Evolutionary conservation across 2,797 vertebrate species (phyloP), one percentile per base, ranked within the genome.

Genomic region (Cyprinodon diabolis): DNA sequence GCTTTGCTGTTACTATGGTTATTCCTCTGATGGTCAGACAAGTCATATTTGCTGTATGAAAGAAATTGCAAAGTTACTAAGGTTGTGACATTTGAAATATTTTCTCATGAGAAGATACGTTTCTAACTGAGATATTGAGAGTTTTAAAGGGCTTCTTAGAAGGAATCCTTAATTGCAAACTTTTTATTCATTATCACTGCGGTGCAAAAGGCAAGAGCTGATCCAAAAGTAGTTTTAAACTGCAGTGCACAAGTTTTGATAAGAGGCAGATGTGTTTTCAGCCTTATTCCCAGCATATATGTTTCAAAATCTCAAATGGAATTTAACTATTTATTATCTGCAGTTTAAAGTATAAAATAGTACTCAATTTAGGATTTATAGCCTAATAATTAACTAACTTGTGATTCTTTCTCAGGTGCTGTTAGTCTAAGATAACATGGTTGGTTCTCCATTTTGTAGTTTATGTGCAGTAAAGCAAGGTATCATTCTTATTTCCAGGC

Each of bases 251-350:
- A 6, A 1, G n/a, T 0, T 12, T 37, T 0, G 2, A 63, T 63
- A 21, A 21, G 4, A 43, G 21, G 11, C 17, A 43, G 37, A 63
- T 63, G 37, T 43, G 60, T 63, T 63, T 63, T 37, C 60, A 63
- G 9, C 60, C 37, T 21, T 43, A 12, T 19, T 40, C 19, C 37
- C 37, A 62, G 17, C 35, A 21, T 63, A 10, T 19, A 63, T 63
- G 10, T 63, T 63, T 63, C 43, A 63, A 19, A 63, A 63, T 17
- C 60, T 40, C 60, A 63, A 63, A 65, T 21, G 45, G 6, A 47
- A 21, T 45, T 65, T 45, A 23, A 65, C n/a, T 65, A 21, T 12
- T 65, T n/a, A n/a, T 11, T 5, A 23, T 6, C 40, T 65, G 40
- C 40, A 14, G 12, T 45, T 47, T 14, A 65, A 65, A 23, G 5